A percentile compares a stretch with the other conserved stretches of the same genome.
phyloP scores from a whole-genome alignment of 2,113 vertebrate species.

The Tricholaema leucomelas region DNA sequence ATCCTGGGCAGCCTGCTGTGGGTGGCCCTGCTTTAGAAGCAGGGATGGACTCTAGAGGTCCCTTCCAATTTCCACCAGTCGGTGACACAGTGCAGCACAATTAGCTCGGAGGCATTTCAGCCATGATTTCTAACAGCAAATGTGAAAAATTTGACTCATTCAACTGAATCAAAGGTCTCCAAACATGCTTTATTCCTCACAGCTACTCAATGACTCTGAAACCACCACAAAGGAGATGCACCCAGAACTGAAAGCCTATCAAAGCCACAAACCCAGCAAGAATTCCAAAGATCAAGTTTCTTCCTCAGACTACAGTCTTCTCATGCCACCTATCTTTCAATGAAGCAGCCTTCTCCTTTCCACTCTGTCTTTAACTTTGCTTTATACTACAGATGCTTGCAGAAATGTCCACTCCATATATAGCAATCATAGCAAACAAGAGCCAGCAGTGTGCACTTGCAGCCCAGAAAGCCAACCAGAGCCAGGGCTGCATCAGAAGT shows the following conservation, averaged over 20 bases:
- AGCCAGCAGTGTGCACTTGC: too few species aligned
- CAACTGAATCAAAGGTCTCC: not conserved
- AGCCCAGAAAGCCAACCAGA: too few species aligned
- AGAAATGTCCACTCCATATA: not conserved
- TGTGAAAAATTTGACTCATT: rapidly evolving
- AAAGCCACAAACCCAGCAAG: not conserved
- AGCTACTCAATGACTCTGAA: not conserved
- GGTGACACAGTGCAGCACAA: too few species aligned
- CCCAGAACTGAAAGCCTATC: not conserved
- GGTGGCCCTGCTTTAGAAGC: too few species aligned
- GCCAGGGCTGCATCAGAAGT: too few species aligned
- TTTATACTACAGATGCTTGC: too few species aligned
- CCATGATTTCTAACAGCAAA: not conserved
- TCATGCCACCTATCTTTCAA: not conserved
- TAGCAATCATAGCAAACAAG: too few species aligned
- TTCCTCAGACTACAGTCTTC: not conserved
- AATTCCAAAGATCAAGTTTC: not conserved
- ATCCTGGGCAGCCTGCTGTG: too few species aligned
- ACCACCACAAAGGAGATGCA: not conserved
- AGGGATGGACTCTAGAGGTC: too few species aligned
- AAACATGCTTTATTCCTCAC: not conserved
- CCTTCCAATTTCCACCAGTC: too few species aligned
- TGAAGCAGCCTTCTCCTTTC: not conserved
- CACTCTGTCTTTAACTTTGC: not conserved
- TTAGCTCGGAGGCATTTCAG: not conserved